Base-by-base conservation (phyloP, 1,140 invertebrate species). In the Anastatus disparis region DNA sequence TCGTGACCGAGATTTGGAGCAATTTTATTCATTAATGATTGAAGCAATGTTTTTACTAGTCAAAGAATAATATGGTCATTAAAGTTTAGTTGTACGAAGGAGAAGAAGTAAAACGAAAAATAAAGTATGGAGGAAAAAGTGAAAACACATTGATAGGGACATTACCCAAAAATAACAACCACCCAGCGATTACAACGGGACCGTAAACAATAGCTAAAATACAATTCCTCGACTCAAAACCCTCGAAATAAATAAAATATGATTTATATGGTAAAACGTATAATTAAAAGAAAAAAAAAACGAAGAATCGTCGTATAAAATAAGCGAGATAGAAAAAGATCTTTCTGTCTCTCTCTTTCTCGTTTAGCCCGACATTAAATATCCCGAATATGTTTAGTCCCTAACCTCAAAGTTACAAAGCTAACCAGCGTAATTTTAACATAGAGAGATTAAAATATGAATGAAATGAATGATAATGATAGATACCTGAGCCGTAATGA, bases 401-500 rank as follows among this genome's bases (percentile, higher is more conserved):
- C 58, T 61, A 61, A 61, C 58, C 58, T 61, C 58, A 61, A 61
- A 61, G n/a, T n/a, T n/a, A n/a, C n/a, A n/a, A n/a, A n/a, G n/a
- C n/a, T n/a, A n/a, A n/a, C n/a, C n/a, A n/a, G n/a, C n/a, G n/a
- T n/a, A n/a, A n/a, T n/a, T n/a, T n/a, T n/a, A n/a, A n/a, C n/a
- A n/a, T n/a, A n/a, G n/a, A n/a, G n/a, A n/a, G n/a, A n/a, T n/a
- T n/a, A n/a, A n/a, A n/a, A n/a, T n/a, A n/a, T n/a, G n/a, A n/a
- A n/a, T n/a, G n/a, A n/a, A n/a, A n/a, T n/a, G n/a, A n/a, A n/a
- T n/a, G n/a, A 22, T 50, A 46, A 9, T 0, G 2, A 27, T 27
- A 61, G 48, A 88, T 88, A 95, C 93, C 93, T 91, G 92, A 91
- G 82, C 92, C 94, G 86, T 94, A 94, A 87, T 95, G 93, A 72